Evolutionary conservation across 2,113 vertebrate genomes (phyloP), one percentile per base, ranked within the genome.

Genomic region (Rhabdornis inornatus): DNA sequence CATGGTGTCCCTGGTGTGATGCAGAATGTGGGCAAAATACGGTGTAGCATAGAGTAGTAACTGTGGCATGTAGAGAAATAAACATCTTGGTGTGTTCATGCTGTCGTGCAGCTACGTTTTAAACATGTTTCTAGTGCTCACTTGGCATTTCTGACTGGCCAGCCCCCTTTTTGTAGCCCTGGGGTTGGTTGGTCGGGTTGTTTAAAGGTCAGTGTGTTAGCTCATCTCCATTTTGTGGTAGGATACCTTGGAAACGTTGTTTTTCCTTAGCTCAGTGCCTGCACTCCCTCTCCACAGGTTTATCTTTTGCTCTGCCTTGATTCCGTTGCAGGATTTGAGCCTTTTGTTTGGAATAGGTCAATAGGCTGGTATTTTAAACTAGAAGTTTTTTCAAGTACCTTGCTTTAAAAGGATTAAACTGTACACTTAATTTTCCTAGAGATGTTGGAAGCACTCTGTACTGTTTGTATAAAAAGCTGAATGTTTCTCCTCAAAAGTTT

Each of bases 211-310:
- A 18, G 7, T 75, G 31, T 75, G 92, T 64, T 96, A 45, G 49
- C 42, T 95, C 96, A 86, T 93, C 92, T 94, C 64, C 35, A 88
- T 94, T 96, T 87, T 87, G 87, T 95, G 55, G 25, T 45, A 79
- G 78, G 13, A 70, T 91, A 44, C 83, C 47, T 71, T 87, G 90
- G 77, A 70, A 61, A 50, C 39, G n/a, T 77, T 83, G 7, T 72
- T 94, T 42, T 83, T 33, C 79, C 85, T 92, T 78, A 55, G 87
- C 78, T 94, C 79, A 25, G 2, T 89, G 90, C 87, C 93, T 96
- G 90, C 90, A 75, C 56, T 69, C 56, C 9, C 21, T 77, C 42
- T 86, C 4, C 50, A n/a, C 68, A n/a, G 79, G 90, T 89, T 13
- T 47, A 2, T 69, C 4, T 35, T 93, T 77, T 70, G 66, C 61